phyloP scores from a whole-genome alignment of 1,140 invertebrate genomes.

The Drosophila truncata region DNA sequence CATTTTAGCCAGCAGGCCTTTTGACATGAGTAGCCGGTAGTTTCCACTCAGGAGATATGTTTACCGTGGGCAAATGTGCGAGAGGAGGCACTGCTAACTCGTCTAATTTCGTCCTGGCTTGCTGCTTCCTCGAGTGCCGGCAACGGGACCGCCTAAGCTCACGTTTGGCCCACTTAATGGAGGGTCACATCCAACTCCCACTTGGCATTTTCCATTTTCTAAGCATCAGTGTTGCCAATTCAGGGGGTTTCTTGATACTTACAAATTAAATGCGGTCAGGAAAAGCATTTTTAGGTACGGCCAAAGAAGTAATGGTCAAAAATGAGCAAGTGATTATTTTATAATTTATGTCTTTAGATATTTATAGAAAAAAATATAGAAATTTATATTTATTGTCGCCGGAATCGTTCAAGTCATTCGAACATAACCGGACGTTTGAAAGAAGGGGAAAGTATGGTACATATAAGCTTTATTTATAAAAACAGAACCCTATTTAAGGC shows the following conservation, averaged over 20 bases:
- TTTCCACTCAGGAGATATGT: conserved; percentile 71
- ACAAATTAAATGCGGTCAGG: not conserved
- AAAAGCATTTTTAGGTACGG: not conserved
- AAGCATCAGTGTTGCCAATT: conserved; percentile 3
- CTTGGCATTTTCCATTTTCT: not conserved
- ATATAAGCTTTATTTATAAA: too few relatives aligned
- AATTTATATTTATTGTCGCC: too few relatives aligned
- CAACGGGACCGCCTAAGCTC: conserved; percentile 50
- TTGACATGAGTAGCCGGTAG: conserved; percentile 42
- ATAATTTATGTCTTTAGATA: not conserved
- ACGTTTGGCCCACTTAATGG: conserved; percentile 71
- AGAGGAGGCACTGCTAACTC: conserved; percentile 48
- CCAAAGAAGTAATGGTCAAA: not conserved
- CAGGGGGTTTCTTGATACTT: too few relatives aligned
- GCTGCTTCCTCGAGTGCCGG: conserved; percentile 43
- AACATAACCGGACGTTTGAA: too few relatives aligned
- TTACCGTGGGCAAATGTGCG: conserved; percentile 62
- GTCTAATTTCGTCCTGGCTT: conserved; percentile 52
- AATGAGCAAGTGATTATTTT: not conserved
- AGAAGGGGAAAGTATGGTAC: too few relatives aligned
- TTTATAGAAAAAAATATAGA: not conserved
- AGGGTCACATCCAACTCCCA: conserved; percentile 6
- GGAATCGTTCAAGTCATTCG: too few relatives aligned
- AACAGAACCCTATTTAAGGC: not conserved
- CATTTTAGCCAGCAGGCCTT: conserved; percentile 49